Percentiles rank a stretch among this genome's conserved stretches.
Conservation (phyloP, 2,797 vertebrate species). For the Cheirogaleus major region DNA sequence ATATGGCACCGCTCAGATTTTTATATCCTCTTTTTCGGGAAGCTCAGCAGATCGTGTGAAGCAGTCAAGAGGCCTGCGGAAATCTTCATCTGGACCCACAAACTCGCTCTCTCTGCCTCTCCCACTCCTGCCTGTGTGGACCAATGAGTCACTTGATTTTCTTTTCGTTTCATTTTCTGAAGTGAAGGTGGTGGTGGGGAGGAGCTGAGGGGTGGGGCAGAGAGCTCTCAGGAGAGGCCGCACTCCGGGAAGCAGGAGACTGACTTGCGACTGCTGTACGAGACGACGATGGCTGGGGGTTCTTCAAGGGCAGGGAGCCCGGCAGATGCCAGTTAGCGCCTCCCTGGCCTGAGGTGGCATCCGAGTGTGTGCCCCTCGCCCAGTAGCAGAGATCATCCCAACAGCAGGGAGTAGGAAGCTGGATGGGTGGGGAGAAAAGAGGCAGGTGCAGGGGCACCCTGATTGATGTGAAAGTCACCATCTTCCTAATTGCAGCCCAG, state of each 20-base stretch:
- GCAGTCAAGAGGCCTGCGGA: slow-evolving; percentile 63
- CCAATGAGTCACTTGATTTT: slow-evolving; percentile 78
- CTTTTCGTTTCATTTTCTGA: slow-evolving; percentile 77
- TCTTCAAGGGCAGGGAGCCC: background rate
- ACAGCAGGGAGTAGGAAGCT: background rate
- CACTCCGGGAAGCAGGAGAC: background rate
- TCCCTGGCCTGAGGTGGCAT: background rate
- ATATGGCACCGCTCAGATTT: background rate
- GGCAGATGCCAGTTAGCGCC: background rate
- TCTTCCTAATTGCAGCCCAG: background rate
- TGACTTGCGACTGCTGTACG: background rate
- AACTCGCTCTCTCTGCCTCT: background rate
- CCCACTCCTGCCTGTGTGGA: background rate
- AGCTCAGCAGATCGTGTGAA: slow-evolving; percentile 49
- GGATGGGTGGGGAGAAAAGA: background rate
- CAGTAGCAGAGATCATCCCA: background rate
- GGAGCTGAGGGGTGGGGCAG: background rate
- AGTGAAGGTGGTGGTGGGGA: slow-evolving; percentile 61
- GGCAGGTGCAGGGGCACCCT: accelerated
- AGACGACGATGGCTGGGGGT: background rate
- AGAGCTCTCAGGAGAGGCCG: slow-evolving; percentile 53
- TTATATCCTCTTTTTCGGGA: background rate
- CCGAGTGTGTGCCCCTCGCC: accelerated
- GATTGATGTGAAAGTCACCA: slow-evolving; percentile 7
- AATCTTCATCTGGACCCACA: slow-evolving; percentile 61